Conservation (phyloP, 2,888 invertebrate genomes). For the Lampropteryx suffumata region DNA sequence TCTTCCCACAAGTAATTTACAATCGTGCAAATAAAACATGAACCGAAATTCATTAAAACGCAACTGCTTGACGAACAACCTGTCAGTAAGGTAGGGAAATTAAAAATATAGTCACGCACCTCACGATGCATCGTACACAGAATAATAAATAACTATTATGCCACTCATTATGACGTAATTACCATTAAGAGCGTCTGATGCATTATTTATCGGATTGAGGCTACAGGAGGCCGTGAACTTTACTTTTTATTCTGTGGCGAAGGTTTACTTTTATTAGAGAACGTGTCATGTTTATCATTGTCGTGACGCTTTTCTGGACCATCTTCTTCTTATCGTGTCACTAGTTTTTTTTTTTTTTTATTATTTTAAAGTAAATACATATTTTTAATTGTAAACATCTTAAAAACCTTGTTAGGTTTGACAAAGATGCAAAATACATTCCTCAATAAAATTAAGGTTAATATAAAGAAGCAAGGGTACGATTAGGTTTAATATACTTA, state of each 20-base stretch:
- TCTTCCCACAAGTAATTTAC: conserved; percentile 12
- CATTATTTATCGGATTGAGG: conserved; percentile 53
- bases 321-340: too few species aligned
- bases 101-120: conserved; percentile 57
- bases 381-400: too few species aligned
- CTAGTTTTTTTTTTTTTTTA: too few species aligned
- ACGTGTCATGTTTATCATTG: conserved; percentile 5
- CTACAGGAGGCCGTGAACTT: conserved; percentile 5
- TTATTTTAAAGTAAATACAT: too few species aligned
- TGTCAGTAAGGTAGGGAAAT: conserved; percentile 38
- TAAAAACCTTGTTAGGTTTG: too few species aligned
- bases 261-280: conserved; percentile 13
- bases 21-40: conserved; percentile 15
- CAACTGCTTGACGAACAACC: conserved; percentile 20
- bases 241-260: conserved; percentile 6
- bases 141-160: conserved; percentile 64
- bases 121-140: conserved; percentile 53
- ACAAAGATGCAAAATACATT: too few species aligned
- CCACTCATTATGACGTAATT: conserved; percentile 69
- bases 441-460: too few species aligned
- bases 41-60: conserved; percentile 20
- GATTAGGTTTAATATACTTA: too few species aligned
- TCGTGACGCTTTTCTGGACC: conserved; percentile 6
- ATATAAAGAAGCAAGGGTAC: neutral
- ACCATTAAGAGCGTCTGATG: conserved; percentile 59